Evolutionary conservation across 2,113 vertebrate species (phyloP).

Genomic region (Ptilorrhoa leucosticta): DNA sequence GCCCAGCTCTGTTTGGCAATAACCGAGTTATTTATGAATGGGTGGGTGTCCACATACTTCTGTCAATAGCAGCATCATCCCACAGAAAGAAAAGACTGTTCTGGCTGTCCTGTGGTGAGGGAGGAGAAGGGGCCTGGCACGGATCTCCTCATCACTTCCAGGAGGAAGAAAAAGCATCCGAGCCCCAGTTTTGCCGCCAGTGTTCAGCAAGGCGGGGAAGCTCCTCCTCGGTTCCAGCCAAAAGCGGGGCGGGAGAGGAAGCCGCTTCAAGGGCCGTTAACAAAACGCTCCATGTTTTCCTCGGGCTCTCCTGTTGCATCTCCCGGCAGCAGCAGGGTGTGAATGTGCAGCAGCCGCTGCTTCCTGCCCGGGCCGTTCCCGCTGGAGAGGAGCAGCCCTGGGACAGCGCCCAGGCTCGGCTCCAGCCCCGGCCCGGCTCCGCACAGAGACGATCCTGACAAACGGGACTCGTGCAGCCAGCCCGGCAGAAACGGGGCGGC

Average conservation of each 20-base stretch:
- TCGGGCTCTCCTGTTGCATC: neutral
- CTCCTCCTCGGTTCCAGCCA: neutral
- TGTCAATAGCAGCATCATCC: neutral
- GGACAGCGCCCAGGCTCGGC: neutral
- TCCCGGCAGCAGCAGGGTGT: neutral
- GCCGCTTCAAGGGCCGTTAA: neutral
- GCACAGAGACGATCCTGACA: neutral
- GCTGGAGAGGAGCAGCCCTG: neutral
- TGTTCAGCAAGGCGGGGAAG: neutral
- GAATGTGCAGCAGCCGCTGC: neutral
- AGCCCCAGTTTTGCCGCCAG: accelerated
- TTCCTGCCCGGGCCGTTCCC: neutral
- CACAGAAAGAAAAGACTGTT: neutral
- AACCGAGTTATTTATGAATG: neutral
- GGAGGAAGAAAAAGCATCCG: neutral
- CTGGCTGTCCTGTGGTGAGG: neutral
- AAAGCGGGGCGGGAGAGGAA: accelerated
- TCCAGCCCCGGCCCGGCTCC: neutral
- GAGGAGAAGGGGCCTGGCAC: neutral
- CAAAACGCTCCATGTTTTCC: accelerated
- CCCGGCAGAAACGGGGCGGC: neutral
- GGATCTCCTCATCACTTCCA: neutral
- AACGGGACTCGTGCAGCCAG: neutral
- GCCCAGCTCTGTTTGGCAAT: neutral
- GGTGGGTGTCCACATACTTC: neutral